Evolutionary conservation across 2,888 invertebrate species (phyloP).

Genomic region (Ferdinandea cuprea): DNA sequence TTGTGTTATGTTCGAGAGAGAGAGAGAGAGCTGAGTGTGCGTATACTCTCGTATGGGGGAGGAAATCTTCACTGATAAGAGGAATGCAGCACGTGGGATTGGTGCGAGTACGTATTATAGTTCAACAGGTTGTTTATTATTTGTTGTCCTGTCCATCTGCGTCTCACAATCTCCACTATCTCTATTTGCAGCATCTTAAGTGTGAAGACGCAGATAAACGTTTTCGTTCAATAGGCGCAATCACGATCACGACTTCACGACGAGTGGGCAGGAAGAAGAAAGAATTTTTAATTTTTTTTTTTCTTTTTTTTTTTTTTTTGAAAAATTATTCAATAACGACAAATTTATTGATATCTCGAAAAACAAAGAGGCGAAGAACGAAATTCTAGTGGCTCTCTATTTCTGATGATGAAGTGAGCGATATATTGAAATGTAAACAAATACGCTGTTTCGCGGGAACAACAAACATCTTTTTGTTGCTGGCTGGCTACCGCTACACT

Average conservation of each 20-base stretch:
- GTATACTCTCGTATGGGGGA: conserved; percentile 3
- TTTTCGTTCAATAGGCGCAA: not conserved
- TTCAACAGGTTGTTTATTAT: conserved; percentile 66
- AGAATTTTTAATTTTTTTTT: no score
- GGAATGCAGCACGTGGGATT: conserved; percentile 55
- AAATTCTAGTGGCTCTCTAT: conserved; percentile 7
- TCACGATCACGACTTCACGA: no score
- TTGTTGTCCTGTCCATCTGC: no score
- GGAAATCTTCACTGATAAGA: conserved; percentile 34
- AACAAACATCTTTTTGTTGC: conserved; percentile 25
- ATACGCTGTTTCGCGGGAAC: conserved; percentile 40
- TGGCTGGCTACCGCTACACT: conserved; percentile 2
- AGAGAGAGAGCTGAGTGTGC: conserved; percentile 31
- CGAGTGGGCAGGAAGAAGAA: not conserved
- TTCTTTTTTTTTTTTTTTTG: no score
- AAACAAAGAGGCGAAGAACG: no score
- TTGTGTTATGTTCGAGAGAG: conserved; percentile 68
- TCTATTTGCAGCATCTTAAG: not conserved
- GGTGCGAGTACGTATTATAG: not conserved
- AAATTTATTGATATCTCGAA: conserved; percentile 24
- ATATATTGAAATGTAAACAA: conserved; percentile 60
- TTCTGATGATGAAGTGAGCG: conserved; percentile 49
- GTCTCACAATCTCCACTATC: not conserved
- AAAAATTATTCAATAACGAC: conserved; percentile 11
- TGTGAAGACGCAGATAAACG: conserved; percentile 2